These are phyloP conservation scores for Drosophila prosaltans DNA, from an alignment of 1,140 invertebrate genomes.

Conservation along the genomic window DNA sequence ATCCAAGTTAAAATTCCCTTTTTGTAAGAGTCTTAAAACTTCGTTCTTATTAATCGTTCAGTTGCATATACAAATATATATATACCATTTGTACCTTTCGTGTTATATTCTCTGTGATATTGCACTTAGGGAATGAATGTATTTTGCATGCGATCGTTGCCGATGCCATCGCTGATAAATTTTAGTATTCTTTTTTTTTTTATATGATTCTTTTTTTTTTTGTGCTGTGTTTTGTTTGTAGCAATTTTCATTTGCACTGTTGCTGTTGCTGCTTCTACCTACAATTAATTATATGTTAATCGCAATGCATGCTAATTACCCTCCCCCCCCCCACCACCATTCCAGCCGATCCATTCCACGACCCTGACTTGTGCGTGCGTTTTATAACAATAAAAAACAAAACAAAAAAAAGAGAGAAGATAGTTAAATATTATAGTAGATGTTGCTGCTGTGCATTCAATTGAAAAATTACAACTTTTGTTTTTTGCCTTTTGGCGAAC, in stretches of 20 bases:
- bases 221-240: slow-evolving; percentile 22
- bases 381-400: slow-evolving; percentile 33
- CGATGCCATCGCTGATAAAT: slow-evolving; percentile 56
- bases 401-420: slow-evolving; percentile 30
- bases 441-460: slow-evolving; percentile 65
- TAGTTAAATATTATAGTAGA: slow-evolving; percentile 25
- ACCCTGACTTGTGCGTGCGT: slow-evolving; percentile 77
- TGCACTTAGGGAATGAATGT: slow-evolving; percentile 57
- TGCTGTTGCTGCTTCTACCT: slow-evolving; percentile 48
- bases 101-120: slow-evolving; percentile 52
- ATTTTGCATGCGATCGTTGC: slow-evolving; percentile 73
- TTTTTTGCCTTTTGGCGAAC: slow-evolving; percentile 43
- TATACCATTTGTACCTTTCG: slow-evolving; percentile 25
- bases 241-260: slow-evolving; percentile 63
- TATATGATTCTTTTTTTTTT: neutral
- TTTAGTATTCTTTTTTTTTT: slow-evolving; percentile 38
- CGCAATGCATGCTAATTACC: slow-evolving; percentile 79
- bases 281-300: slow-evolving; percentile 82
- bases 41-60: neutral
- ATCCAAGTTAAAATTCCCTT: too few relatives aligned
- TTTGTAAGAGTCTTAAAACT: slow-evolving; percentile 21
- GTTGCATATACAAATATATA: neutral
- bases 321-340: slow-evolving; percentile 13
- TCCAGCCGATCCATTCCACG: slow-evolving; percentile 32
- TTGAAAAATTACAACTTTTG: slow-evolving; percentile 78